Evolutionary conservation across 1,140 invertebrate species (phyloP).

Genomic region (Centruroides sculpturatus): DNA sequence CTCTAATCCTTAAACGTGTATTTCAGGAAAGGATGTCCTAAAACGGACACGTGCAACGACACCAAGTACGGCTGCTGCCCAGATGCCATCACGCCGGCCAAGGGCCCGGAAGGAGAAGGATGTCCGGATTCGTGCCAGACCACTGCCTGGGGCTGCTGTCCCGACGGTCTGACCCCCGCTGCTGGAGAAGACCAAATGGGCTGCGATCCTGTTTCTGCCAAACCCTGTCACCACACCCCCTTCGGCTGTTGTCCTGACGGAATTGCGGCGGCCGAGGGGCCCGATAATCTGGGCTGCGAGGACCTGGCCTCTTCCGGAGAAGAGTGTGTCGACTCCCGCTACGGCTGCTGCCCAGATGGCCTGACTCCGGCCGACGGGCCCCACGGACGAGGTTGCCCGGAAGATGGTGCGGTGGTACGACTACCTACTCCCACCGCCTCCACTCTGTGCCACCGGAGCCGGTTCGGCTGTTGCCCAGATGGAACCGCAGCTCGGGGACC

Average conservation of each 20-base stretch:
- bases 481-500: neutral
- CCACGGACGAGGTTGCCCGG: conserved; percentile 47
- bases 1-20: neutral
- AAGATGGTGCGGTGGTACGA: neutral
- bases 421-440: neutral
- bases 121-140: conserved; percentile 28
- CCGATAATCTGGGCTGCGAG: conserved; percentile 58
- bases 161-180: conserved; percentile 36
- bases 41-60: conserved; percentile 39
- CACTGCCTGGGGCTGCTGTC: conserved; percentile 43
- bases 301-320: conserved; percentile 56
- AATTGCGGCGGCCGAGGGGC: conserved; percentile 68
- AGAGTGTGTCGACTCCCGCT: conserved; percentile 73
- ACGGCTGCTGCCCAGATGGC: conserved; percentile 59
- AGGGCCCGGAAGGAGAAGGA: conserved; percentile 28
- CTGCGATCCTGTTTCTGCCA: conserved; percentile 25
- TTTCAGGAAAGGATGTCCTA: conserved; percentile 18
- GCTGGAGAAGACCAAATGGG: conserved; percentile 24
- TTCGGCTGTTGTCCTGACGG: conserved; percentile 72
- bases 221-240: conserved; percentile 21
- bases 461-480: too few relatives aligned
- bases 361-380: conserved; percentile 61
- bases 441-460: neutral
- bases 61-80: conserved; percentile 44
- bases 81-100: conserved; percentile 27